Percentiles rank a stretch among this genome's conserved stretches.
Evolutionary conservation across 2,888 invertebrate genomes (phyloP).

Genomic region (Ypsolopha sequella): DNA sequence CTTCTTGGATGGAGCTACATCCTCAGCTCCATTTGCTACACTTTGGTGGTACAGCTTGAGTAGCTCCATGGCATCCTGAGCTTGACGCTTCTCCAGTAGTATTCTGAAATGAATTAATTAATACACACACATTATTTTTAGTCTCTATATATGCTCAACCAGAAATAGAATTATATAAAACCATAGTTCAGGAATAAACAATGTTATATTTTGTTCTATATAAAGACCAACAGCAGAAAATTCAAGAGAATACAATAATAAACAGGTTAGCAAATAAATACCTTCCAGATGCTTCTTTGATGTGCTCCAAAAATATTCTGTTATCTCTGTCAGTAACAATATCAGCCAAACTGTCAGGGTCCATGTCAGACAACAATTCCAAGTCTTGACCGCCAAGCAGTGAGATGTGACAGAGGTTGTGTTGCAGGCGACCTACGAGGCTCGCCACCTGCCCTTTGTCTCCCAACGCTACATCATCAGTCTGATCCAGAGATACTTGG

Average conservation of each 20-base stretch:
- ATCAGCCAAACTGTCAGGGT: slow-evolving; percentile 88
- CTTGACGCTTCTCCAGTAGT: slow-evolving; percentile 85
- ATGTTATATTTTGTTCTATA: no score
- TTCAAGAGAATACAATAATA: no score
- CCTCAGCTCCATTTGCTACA: slow-evolving; percentile 61
- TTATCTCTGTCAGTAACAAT: slow-evolving; percentile 81
- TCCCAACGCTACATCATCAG: slow-evolving; percentile 65
- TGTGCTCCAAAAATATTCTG: slow-evolving; percentile 81
- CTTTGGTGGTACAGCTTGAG: slow-evolving; percentile 79
- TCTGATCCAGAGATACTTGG: slow-evolving; percentile 72
- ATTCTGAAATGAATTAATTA: slow-evolving; percentile 61
- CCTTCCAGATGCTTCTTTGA: slow-evolving; percentile 88
- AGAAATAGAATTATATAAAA: no score
- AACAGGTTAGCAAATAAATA: slow-evolving; percentile 26
- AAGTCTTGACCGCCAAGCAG: slow-evolving; percentile 86
- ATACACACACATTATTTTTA: not conserved
- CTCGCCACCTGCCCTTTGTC: slow-evolving; percentile 76
- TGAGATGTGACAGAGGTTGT: slow-evolving; percentile 87
- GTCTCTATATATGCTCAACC: not conserved
- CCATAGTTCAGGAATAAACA: no score
- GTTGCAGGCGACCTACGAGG: slow-evolving; percentile 81
- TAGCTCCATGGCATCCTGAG: slow-evolving; percentile 88
- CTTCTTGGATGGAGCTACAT: slow-evolving; percentile 57
- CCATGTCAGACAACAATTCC: slow-evolving; percentile 90
- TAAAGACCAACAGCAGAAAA: no score